These are phyloP conservation scores for Sesamia inferens DNA, from an alignment of 2,888 invertebrate genomes.

Conservation along the genomic window DNA sequence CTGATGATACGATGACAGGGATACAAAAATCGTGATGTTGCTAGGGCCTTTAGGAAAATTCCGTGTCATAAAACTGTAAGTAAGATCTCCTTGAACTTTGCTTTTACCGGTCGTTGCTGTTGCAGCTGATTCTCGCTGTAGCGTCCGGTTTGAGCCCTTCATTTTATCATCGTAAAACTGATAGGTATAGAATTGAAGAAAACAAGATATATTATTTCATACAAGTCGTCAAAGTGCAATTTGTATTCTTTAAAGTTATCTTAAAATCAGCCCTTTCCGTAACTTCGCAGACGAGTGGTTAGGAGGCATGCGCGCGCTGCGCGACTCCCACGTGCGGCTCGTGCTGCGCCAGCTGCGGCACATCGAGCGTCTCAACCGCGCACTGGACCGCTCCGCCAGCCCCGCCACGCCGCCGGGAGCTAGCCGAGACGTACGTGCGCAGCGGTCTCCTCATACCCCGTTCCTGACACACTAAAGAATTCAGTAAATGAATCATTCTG, in stretches of 20 bases:
- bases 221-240: not conserved
- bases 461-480: not conserved
- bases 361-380: conserved; percentile 76
- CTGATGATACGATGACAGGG: too few species aligned
- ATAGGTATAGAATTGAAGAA: not conserved
- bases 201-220: not conserved
- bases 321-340: conserved; percentile 78
- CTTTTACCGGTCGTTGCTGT: too few species aligned
- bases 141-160: too few species aligned
- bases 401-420: not conserved
- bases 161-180: too few species aligned
- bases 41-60: too few species aligned
- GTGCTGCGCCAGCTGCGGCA: conserved; percentile 77
- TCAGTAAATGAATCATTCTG: not conserved
- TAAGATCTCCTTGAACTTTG: too few species aligned
- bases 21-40: too few species aligned
- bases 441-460: fast-evolving
- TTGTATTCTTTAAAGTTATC: not conserved
- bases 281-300: conserved; percentile 65
- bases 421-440: not conserved
- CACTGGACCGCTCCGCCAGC: conserved; percentile 66
- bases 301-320: conserved; percentile 75
- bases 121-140: too few species aligned
- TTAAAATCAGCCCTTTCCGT: not conserved
- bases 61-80: too few species aligned